Evolutionary conservation across 2,888 invertebrate species (phyloP).

Genomic region (Calameuta filiformis): DNA sequence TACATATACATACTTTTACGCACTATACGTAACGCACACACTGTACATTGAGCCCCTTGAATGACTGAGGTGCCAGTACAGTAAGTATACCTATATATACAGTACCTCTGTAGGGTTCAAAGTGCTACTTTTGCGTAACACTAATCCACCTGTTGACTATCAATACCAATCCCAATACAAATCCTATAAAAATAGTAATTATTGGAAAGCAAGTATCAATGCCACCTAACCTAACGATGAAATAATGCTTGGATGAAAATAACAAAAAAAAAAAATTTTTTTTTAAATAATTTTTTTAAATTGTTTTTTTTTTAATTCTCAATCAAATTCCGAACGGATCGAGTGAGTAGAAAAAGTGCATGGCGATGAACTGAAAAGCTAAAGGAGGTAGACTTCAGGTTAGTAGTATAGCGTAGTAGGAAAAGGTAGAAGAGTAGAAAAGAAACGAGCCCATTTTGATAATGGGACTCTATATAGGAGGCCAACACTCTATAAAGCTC

Average conservation of each 20-base stretch:
- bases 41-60: not conserved
- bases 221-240: not conserved
- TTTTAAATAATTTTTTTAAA: not conserved
- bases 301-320: not conserved
- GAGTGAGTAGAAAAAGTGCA: not conserved
- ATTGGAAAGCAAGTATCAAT: not conserved
- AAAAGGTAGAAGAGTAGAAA: slow-evolving; percentile 37
- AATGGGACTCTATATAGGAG: slow-evolving; percentile 56
- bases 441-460: slow-evolving; percentile 63
- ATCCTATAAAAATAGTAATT: not conserved
- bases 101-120: slow-evolving; percentile 3
- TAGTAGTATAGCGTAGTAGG: slow-evolving; percentile 45
- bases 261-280: no score
- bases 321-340: not conserved
- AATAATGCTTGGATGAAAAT: not conserved
- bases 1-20: slow-evolving; percentile 24
- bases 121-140: slow-evolving; percentile 6
- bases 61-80: not conserved
- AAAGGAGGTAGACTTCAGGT: not conserved
- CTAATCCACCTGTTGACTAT: slow-evolving; percentile 34
- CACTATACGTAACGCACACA: slow-evolving; percentile 22
- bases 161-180: slow-evolving; percentile 9
- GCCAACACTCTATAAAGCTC: slow-evolving; percentile 55
- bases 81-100: not conserved
- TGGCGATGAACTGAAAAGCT: not conserved